phyloP scores from a whole-genome alignment of 2,113 vertebrate genomes.

The Amphilophus citrinellus region DNA sequence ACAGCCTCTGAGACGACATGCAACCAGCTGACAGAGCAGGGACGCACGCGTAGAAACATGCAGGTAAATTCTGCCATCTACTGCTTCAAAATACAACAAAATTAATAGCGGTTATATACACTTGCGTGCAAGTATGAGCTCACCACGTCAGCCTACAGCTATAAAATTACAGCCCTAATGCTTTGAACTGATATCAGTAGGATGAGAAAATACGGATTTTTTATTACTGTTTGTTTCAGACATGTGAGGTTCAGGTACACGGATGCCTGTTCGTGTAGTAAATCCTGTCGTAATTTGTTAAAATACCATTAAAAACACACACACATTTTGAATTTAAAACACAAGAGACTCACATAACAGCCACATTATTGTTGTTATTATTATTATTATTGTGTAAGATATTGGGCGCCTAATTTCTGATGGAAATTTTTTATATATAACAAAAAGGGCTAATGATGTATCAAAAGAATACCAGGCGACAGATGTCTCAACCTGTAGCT shows the following conservation, averaged over 20 bases:
- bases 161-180: not conserved
- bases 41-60: not conserved
- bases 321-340: not conserved
- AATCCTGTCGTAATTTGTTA: not conserved
- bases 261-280: not conserved
- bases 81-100: constrained; percentile 10
- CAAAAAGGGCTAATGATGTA: no score
- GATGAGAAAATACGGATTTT: not conserved
- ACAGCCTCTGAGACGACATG: not conserved
- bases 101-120: not conserved
- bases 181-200: not conserved
- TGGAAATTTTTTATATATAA: no score
- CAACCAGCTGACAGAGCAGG: not conserved
- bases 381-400: not conserved
- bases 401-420: not conserved
- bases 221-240: not conserved
- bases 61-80: constrained; percentile 57
- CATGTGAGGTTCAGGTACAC: not conserved
- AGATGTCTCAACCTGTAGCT: no score
- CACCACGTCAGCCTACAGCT: not conserved
- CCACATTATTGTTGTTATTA: no score
- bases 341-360: not conserved
- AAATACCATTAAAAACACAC: not conserved
- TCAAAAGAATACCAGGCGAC: no score
- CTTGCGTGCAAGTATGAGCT: not conserved